Conservation (phyloP, 2,797 vertebrate species). For the Sebastolobus alascanus region DNA sequence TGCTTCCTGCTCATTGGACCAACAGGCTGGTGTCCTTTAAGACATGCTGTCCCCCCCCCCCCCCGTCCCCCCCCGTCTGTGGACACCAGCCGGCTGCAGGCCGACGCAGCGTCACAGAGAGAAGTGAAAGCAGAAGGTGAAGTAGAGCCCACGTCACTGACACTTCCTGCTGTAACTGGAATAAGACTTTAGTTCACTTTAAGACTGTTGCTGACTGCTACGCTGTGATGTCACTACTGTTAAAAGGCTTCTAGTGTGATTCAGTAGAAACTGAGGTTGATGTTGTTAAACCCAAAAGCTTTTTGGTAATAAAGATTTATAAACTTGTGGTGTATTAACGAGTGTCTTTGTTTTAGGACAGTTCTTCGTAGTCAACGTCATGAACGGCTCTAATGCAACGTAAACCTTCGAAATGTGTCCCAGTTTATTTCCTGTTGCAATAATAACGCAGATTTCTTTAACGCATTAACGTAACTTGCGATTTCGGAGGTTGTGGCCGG, state of each 20-base stretch:
- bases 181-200: conserved; percentile 27
- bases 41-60: background rate
- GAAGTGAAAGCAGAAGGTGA: conserved; percentile 45
- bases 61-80: background rate
- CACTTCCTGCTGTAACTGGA: conserved; percentile 54
- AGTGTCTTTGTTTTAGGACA: background rate
- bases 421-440: background rate
- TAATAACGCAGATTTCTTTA: too few relatives aligned
- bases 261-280: conserved; percentile 24
- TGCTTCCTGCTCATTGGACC: background rate
- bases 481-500: too few relatives aligned
- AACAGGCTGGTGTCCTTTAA: background rate
- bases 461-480: too few relatives aligned
- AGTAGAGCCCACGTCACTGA: background rate
- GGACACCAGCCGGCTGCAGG: background rate
- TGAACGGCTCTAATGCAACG: background rate
- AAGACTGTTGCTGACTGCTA: conserved; percentile 20
- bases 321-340: background rate
- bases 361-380: background rate
- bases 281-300: conserved; percentile 9
- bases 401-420: too few relatives aligned
- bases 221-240: conserved; percentile 45
- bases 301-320: conserved; percentile 68
- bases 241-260: conserved; percentile 42
- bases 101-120: background rate